A percentile compares a stretch with the other conserved stretches of the same genome.
Evolutionary conservation across 2,888 invertebrate genomes (phyloP).

Genomic region (Scelioninae gen. 1): DNA sequence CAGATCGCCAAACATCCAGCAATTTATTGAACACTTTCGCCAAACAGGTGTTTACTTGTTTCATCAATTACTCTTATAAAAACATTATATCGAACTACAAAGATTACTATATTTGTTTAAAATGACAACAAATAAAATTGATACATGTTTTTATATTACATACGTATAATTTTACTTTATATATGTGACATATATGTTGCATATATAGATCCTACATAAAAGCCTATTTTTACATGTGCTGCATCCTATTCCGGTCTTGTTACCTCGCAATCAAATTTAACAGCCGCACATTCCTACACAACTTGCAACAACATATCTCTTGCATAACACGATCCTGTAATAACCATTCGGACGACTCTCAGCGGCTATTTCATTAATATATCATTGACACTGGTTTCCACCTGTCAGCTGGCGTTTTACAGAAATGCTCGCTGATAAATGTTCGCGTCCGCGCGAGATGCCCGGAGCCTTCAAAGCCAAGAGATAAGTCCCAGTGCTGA

Average conservation of each 20-base stretch:
- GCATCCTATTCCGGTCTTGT: constrained; percentile 40
- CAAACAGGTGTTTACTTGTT: too few relatives aligned
- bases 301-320: constrained; percentile 53
- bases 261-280: constrained; percentile 56
- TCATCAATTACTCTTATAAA: too few relatives aligned
- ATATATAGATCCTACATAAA: too few relatives aligned
- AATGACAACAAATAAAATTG: too few relatives aligned
- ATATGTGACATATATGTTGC: too few relatives aligned
- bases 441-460: constrained; percentile 57
- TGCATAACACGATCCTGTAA: constrained; percentile 63
- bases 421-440: constrained; percentile 65
- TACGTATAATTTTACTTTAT: too few relatives aligned
- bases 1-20: too few relatives aligned
- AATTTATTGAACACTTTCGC: too few relatives aligned
- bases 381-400: constrained; percentile 68
- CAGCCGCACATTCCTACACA: constrained; percentile 53
- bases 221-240: neutral
- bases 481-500: constrained; percentile 60
- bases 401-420: constrained; percentile 61
- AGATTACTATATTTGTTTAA: too few relatives aligned
- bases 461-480: constrained; percentile 60
- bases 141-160: too few relatives aligned
- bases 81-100: too few relatives aligned
- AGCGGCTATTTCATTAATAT: constrained; percentile 60
- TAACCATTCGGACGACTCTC: constrained; percentile 56